Percentiles rank a stretch among this genome's conserved stretches.
Evolutionary conservation across 2,797 vertebrate species (phyloP).

Genomic region (Smutsia temminckii): DNA sequence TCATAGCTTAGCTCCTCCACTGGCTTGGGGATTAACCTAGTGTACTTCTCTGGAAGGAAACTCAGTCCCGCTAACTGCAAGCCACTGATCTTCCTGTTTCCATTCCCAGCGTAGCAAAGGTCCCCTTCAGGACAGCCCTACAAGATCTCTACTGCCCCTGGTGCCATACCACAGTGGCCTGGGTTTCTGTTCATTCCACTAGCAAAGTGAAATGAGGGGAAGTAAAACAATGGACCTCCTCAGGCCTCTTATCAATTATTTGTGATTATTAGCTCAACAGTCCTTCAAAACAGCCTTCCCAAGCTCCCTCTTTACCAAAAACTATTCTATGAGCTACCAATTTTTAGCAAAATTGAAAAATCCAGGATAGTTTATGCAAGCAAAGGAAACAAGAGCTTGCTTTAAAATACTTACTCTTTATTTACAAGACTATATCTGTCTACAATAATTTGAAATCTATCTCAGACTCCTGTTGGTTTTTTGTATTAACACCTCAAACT

Average conservation of each 20-base stretch:
- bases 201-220: neutral
- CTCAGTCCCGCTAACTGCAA: neutral
- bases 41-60: neutral
- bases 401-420: neutral
- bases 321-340: neutral
- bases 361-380: neutral
- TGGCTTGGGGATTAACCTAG: accelerated
- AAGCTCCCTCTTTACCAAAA: neutral
- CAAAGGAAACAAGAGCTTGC: neutral
- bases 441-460: neutral
- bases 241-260: neutral
- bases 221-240: neutral
- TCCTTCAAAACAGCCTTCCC: neutral
- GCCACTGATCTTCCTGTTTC: neutral
- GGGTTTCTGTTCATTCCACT: too few species aligned
- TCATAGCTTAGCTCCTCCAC: too few species aligned
- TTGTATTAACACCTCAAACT: neutral
- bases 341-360: neutral
- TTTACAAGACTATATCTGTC: neutral
- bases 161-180: neutral
- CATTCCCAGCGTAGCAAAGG: neutral
- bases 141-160: accelerated
- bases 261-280: neutral
- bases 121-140: too few species aligned
- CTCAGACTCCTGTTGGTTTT: neutral